Percentiles rank a stretch among this genome's conserved stretches.
phyloP scores from a whole-genome alignment of 2,797 vertebrate species.

The Neoniphon sammara region DNA sequence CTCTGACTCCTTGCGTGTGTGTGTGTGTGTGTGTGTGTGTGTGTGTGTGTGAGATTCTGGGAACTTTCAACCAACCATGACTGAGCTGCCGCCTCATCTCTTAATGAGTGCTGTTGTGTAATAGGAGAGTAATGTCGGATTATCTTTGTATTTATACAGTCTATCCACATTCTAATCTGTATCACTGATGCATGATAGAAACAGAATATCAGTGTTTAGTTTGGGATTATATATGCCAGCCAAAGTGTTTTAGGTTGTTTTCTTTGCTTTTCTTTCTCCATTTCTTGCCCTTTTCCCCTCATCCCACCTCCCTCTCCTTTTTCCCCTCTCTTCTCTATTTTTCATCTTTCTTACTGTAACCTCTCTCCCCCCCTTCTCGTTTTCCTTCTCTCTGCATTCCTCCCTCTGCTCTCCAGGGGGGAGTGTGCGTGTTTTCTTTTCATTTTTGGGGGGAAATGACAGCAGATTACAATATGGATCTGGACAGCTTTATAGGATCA shows the following conservation, averaged over 20 bases:
- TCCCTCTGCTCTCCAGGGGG: slow-evolving; percentile 18
- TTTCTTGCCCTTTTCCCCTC: not conserved
- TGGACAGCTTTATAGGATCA: slow-evolving; percentile 56
- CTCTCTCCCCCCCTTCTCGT: not conserved
- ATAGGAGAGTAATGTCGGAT: slow-evolving; percentile 11
- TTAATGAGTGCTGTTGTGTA: slow-evolving; percentile 26
- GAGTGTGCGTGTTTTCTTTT: slow-evolving; percentile 67
- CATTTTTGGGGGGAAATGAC: slow-evolving; percentile 69
- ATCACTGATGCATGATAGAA: too few relatives aligned
- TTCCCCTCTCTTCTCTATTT: not conserved
- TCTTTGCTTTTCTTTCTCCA: not conserved
- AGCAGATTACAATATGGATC: slow-evolving; percentile 50
- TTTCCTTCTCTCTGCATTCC: slow-evolving; percentile 16
- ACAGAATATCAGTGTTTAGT: too few relatives aligned
- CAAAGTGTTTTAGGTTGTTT: too few relatives aligned
- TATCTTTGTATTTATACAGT: not conserved
- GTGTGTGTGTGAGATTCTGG: slow-evolving; percentile 51
- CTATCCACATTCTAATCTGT: not conserved
- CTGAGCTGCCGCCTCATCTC: slow-evolving; percentile 24
- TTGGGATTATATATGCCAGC: too few relatives aligned
- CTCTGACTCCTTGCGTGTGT: slow-evolving; percentile 24
- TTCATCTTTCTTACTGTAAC: too few relatives aligned
- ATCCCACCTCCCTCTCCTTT: not conserved
- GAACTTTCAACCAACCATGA: slow-evolving; percentile 49
- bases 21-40: slow-evolving; percentile 23